Percentiles rank a stretch among this genome's conserved stretches.
These are phyloP conservation scores for Hypanus sabinus DNA, from an alignment of 2,113 vertebrate species.

Conservation along the genomic window DNA sequence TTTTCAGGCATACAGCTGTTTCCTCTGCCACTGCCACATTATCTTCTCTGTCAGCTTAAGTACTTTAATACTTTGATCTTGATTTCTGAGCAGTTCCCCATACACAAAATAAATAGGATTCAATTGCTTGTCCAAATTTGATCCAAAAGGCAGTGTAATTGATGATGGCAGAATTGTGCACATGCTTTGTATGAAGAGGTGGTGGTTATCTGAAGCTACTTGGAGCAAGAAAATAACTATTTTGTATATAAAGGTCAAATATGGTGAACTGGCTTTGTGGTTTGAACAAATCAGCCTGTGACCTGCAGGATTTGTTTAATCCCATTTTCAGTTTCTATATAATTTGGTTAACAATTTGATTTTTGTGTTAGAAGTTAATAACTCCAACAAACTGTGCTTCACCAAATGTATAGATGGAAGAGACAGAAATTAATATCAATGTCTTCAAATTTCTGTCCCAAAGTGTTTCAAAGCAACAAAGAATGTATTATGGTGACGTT, in stretches of 20 bases:
- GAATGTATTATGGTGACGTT: background rate
- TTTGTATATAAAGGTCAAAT: background rate
- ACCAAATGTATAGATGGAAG: background rate
- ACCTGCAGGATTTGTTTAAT: slow-evolving; percentile 7
- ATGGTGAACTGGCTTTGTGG: slow-evolving; percentile 21
- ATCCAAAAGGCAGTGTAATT: slow-evolving; percentile 24
- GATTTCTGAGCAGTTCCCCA: background rate
- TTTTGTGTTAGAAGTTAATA: background rate
- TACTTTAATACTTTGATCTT: slow-evolving; percentile 24
- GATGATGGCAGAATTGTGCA: slow-evolving; percentile 24
- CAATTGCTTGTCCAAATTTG: slow-evolving; percentile 29
- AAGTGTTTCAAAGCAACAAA: background rate
- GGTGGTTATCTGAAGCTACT: background rate
- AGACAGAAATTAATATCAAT: background rate
- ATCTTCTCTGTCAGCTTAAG: background rate
- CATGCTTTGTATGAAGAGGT: background rate
- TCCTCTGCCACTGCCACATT: background rate
- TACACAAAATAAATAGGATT: slow-evolving; percentile 19
- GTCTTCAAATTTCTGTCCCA: background rate
- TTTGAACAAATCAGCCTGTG: background rate
- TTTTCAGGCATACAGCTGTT: slow-evolving; percentile 13
- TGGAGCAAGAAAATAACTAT: slow-evolving; percentile 26
- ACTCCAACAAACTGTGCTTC: background rate
- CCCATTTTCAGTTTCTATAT: background rate
- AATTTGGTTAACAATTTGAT: background rate